Base-by-base conservation (phyloP, 2,113 vertebrate species). In the Triplophysa siluroides region DNA sequence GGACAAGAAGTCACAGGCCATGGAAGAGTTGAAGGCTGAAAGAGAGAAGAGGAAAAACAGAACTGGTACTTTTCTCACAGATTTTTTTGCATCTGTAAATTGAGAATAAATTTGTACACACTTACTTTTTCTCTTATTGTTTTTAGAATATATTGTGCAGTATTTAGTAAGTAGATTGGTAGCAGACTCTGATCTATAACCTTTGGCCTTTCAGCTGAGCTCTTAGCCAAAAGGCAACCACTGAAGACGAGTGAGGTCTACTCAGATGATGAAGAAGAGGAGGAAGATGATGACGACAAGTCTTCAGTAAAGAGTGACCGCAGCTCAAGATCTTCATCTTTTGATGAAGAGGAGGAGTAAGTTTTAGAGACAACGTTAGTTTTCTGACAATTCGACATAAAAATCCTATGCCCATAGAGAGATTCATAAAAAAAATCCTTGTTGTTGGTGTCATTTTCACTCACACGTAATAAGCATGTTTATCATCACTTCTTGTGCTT, bases 1-100 rank as follows among this genome's bases (percentile, higher is more conserved):
- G 67, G 98, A 99, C 90, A 99, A 99, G 88, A 99, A 99, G 89
- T 98, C 97, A 81, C 97, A 98, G 91, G 98, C 98, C 79, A 99
- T 99, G 98, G 97, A 99, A 81, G 98, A 99, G 74, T 91, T 99
- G 24, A 98, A 97, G 85, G 97, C 97, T 54, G 97, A 99, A 73
- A 91, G 97, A 65, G 97, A 99, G 88, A 99, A 99, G 85, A 96
- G 97, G 85, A 99, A 99, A 88, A 99, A 98, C 85, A 96, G 95
- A 92, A 99, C 97, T 80, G 97, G 97, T 78, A 38, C 1, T 21
- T 58, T 58, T 8, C 19, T 54, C 19, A 21, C 8, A 21, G 54
- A 21, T 21, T 58, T 10, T 58, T 6, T 21, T 9, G 16, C 18
- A 58, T 58, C 54, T 21, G n/a, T 21, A 21, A 21, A 58, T 21